Conservation (phyloP, 1,140 invertebrate species). For the Antheraea mylitta region DNA sequence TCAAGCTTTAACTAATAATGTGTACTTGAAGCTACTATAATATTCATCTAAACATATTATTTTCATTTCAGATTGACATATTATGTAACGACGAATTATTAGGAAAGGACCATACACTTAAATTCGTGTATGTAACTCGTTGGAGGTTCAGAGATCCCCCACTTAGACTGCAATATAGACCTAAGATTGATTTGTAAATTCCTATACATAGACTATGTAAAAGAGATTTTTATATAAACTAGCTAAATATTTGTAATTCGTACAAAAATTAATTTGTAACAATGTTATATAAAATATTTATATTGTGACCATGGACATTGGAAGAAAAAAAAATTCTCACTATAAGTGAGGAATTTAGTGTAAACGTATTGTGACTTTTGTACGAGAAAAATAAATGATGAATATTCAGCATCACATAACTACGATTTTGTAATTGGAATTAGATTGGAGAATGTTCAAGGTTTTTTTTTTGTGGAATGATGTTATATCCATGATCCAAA, state of each 20-base stretch:
- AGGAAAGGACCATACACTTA: conserved; percentile 98
- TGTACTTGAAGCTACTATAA: too few relatives aligned
- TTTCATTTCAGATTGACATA: conserved; percentile 92
- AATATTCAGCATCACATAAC: too few relatives aligned
- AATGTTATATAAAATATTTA: background rate
- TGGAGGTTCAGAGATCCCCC: conserved; percentile 97
- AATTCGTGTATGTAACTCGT: conserved; percentile 98
- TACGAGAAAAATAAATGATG: background rate
- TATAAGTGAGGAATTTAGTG: background rate
- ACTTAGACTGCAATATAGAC: conserved; percentile 90
- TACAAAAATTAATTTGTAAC: background rate
- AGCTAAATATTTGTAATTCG: conserved; percentile 7
- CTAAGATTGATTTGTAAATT: conserved; percentile 83
- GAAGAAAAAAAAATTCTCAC: background rate
- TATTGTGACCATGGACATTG: background rate
- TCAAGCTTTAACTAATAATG: too few relatives aligned
- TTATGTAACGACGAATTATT: conserved; percentile 98
- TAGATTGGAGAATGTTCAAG: too few relatives aligned
- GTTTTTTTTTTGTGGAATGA: too few relatives aligned
- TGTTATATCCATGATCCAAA: too few relatives aligned
- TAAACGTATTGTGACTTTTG: background rate
- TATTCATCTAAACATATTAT: conserved; percentile 4
- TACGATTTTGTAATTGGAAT: too few relatives aligned
- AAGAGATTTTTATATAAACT: conserved; percentile 8
- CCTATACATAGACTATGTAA: background rate